A percentile compares a stretch with the other conserved stretches of the same genome.
Conservation (phyloP, 2,113 vertebrate species). For the Protobothrops mucrosquamatus region DNA sequence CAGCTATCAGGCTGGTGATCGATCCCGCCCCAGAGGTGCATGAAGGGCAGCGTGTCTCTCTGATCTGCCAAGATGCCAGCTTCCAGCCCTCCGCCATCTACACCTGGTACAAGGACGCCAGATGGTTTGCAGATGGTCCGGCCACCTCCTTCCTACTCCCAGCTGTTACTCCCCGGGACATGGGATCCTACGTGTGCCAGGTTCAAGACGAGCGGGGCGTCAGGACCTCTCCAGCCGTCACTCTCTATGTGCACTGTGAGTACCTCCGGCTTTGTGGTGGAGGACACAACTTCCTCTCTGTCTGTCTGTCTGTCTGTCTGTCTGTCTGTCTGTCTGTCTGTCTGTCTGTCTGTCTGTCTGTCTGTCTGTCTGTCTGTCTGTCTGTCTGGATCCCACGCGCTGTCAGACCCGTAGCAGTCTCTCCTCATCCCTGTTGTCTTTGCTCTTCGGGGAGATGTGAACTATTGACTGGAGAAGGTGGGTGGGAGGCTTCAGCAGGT, state of each 20-base stretch:
- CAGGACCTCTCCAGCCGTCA: constrained; percentile 34
- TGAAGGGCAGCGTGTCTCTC: constrained; percentile 52
- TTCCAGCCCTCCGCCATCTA: constrained; percentile 19
- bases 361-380: too few species aligned
- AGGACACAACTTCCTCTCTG: neutral
- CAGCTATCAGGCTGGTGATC: constrained; percentile 60
- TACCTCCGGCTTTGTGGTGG: neutral
- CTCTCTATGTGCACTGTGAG: constrained; percentile 68
- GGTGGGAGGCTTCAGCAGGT: neutral
- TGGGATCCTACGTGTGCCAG: constrained; percentile 63
- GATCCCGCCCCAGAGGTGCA: constrained; percentile 48
- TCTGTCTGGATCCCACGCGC: neutral
- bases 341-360: too few species aligned
- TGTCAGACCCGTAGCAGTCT: neutral
- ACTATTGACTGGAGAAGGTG: neutral
- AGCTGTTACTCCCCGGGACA: neutral
- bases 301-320: neutral
- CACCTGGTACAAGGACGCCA: constrained; percentile 68
- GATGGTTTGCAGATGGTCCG: constrained; percentile 59
- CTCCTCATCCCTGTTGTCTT: neutral
- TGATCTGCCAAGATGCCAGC: constrained; percentile 56
- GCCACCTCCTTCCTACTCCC: constrained; percentile 20
- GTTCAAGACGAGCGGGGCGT: constrained; percentile 28
- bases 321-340: too few species aligned
- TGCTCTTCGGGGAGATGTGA: neutral